Conservation (phyloP, 2,113 vertebrate species). For the Oriolus oriolus region DNA sequence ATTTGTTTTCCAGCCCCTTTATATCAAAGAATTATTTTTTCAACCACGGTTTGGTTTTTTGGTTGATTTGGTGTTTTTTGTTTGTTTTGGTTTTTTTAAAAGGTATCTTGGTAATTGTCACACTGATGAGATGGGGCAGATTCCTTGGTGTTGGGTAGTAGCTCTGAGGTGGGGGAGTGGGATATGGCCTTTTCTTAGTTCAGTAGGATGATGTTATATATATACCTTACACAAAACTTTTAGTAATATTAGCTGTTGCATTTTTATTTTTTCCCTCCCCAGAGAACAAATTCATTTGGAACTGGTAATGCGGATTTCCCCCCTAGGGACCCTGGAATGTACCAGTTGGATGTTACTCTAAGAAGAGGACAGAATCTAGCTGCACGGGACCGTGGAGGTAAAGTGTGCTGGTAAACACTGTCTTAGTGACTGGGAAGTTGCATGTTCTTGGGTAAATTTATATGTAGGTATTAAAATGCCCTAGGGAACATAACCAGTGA, state of each 20-base stretch:
- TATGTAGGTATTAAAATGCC: neutral
- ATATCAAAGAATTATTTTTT: neutral
- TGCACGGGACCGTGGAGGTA: conserved; percentile 91
- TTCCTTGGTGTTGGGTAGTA: neutral
- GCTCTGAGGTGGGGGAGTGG: neutral
- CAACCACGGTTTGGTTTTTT: neutral
- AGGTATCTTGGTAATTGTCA: neutral
- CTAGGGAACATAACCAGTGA: neutral
- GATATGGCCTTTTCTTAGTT: neutral
- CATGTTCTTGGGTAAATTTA: neutral
- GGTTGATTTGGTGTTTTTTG: neutral
- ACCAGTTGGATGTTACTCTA: conserved; percentile 89
- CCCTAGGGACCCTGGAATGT: conserved; percentile 81
- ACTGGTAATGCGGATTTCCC: conserved; percentile 83
- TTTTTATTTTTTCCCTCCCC: neutral
- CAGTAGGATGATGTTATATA: neutral
- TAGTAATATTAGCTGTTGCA: neutral
- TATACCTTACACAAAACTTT: neutral
- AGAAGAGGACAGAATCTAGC: conserved; percentile 90
- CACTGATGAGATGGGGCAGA: rapidly evolving
- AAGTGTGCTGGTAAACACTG: neutral
- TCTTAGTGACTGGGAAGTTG: neutral
- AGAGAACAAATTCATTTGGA: conserved; percentile 80
- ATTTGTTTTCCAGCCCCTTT: neutral
- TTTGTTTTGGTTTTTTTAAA: neutral